These are phyloP conservation scores for Frieseomelitta varia DNA, from an alignment of 1,140 invertebrate genomes.

Conservation along the genomic window DNA sequence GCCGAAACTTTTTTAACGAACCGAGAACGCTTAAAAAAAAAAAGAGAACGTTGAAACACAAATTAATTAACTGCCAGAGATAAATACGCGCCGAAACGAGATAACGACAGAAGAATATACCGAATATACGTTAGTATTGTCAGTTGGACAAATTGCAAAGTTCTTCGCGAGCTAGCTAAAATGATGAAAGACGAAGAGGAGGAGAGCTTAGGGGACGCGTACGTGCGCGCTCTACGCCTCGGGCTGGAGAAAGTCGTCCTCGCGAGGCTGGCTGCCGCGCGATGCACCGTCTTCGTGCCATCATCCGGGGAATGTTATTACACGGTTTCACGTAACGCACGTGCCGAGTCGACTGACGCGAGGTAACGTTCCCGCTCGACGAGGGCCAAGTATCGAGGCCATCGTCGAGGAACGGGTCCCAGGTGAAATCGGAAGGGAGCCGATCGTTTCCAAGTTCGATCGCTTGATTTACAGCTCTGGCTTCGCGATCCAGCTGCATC, in stretches of 20 bases:
- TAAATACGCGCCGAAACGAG: no score
- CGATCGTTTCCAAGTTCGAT: constrained; percentile 26
- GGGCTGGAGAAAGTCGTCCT: constrained; percentile 65
- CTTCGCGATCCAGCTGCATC: background rate
- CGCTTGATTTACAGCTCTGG: constrained; percentile 32
- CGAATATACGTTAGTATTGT: no score
- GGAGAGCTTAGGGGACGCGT: no score
- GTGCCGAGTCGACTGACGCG: constrained; percentile 20
- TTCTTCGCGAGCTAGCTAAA: no score
- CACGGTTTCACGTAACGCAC: constrained; percentile 64
- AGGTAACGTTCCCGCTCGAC: background rate
- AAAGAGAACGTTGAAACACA: no score
- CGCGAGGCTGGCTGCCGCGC: background rate
- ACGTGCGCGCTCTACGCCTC: constrained; percentile 18
- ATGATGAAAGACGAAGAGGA: no score
- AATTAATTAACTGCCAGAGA: no score
- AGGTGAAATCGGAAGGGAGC: constrained; percentile 1
- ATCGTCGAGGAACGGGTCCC: background rate
- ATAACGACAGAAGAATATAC: no score
- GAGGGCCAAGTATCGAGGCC: background rate
- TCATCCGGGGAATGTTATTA: constrained; percentile 47
- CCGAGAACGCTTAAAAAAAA: no score
- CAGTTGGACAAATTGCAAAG: no score
- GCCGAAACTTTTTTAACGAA: no score
- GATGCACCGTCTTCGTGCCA: constrained; percentile 41